Evolutionary conservation across 1,140 invertebrate species (phyloP).

Genomic region (Bicyclus anynana): DNA sequence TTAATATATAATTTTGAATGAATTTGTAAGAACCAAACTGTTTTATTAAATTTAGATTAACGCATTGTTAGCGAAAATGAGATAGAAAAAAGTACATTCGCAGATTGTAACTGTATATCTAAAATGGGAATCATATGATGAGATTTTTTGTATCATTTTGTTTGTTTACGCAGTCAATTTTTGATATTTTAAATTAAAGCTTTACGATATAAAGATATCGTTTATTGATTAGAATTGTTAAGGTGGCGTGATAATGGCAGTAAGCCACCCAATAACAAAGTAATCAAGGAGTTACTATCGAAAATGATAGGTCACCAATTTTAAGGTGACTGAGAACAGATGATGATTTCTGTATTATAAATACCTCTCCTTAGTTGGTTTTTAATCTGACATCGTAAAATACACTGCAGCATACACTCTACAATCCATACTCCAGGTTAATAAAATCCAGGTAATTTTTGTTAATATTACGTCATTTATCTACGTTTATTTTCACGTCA

Average conservation of each 20-base stretch:
- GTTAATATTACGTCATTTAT: not conserved
- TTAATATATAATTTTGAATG: too few species aligned
- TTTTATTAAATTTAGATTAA: too few species aligned
- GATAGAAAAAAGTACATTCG: too few species aligned
- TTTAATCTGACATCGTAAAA: not conserved
- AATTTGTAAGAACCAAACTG: too few species aligned
- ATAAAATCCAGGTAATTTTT: not conserved
- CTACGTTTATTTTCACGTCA: not conserved
- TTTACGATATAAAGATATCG: conserved; percentile 12
- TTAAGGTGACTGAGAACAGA: not conserved
- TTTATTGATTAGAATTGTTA: conserved; percentile 19
- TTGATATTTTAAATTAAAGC: conserved; percentile 17
- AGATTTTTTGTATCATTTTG: not conserved
- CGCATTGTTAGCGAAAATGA: too few species aligned
- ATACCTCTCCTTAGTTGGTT: not conserved
- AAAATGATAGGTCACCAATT: not conserved
- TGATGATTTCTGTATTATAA: not conserved
- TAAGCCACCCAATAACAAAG: conserved; percentile 37
- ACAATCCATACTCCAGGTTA: not conserved
- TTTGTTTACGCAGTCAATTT: conserved; percentile 6
- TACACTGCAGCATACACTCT: not conserved
- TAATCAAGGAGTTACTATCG: conserved; percentile 15
- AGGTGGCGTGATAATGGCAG: conserved; percentile 44
- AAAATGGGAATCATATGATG: too few species aligned
- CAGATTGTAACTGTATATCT: too few species aligned